These are phyloP conservation scores for Caretta caretta DNA, from an alignment of 2,113 vertebrate genomes.

Conservation along the genomic window DNA sequence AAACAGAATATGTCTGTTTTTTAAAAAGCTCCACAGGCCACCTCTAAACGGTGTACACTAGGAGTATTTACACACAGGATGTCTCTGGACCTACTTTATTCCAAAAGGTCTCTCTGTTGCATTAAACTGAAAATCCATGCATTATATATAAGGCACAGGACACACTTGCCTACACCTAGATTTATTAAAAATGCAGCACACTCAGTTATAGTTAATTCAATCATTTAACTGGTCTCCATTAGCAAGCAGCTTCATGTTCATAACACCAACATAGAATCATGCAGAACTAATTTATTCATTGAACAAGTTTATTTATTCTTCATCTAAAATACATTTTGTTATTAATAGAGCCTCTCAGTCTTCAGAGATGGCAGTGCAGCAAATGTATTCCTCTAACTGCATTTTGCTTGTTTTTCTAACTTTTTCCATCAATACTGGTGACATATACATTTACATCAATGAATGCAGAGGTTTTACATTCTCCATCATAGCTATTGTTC, in stretches of 20 bases:
- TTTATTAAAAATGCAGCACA: conserved; percentile 3
- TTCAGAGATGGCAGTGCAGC: background rate
- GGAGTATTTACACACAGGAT: background rate
- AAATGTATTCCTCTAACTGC: background rate
- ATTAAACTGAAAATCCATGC: background rate
- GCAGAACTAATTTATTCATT: background rate
- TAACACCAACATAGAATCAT: fast-evolving
- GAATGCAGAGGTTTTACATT: background rate
- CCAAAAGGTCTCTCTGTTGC: background rate
- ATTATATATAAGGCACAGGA: background rate
- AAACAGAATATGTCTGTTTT: background rate
- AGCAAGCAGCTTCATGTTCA: background rate
- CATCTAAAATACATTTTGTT: background rate
- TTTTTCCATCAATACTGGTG: background rate
- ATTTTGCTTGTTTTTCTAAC: background rate
- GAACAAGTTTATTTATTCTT: background rate
- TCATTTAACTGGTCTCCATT: background rate
- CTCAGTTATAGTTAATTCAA: background rate
- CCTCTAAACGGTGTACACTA: background rate
- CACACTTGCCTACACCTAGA: background rate
- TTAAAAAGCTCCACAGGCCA: background rate
- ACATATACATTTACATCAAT: background rate
- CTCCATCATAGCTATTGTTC: background rate
- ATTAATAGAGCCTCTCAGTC: background rate
- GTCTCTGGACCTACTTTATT: background rate